phyloP scores from a whole-genome alignment of 2,888 invertebrate genomes.

The Leptarthrus brevirostris region DNA sequence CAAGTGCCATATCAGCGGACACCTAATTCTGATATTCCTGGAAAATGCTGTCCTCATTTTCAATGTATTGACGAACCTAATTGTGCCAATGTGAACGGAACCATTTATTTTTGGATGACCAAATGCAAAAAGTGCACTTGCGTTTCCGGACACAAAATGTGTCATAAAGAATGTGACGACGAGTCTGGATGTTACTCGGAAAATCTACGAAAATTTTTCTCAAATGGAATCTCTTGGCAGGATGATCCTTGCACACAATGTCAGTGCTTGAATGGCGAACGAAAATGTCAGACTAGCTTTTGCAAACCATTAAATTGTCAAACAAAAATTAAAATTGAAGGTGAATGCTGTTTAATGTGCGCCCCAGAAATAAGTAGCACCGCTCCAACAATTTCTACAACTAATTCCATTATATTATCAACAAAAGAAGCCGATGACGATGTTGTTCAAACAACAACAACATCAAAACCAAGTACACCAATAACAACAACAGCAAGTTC shows the following conservation, averaged over 20 bases:
- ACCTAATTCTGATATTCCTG: constrained; percentile 60
- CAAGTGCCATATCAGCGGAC: constrained; percentile 58
- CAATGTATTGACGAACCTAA: constrained; percentile 66
- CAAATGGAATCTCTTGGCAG: constrained; percentile 60
- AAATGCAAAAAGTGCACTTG: constrained; percentile 64
- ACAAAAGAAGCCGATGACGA: constrained; percentile 30
- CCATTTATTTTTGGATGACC: constrained; percentile 60
- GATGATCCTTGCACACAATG: constrained; percentile 54
- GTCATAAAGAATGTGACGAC: constrained; percentile 64
- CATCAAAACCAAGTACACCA: constrained; percentile 43
- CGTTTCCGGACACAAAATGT: constrained; percentile 60
- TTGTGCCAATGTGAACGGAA: constrained; percentile 60
- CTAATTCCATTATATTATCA: not conserved
- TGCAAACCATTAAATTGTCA: constrained; percentile 59
- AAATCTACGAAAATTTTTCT: constrained; percentile 60
- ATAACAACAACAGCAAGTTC: constrained; percentile 52
- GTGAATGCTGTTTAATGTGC: constrained; percentile 62
- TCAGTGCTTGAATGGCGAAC: constrained; percentile 54
- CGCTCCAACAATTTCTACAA: constrained; percentile 43
- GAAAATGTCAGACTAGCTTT: constrained; percentile 56
- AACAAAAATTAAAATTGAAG: constrained; percentile 57
- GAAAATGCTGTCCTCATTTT: constrained; percentile 69
- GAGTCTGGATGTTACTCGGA: constrained; percentile 61
- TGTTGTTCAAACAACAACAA: constrained; percentile 45
- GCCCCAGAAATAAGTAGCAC: constrained; percentile 38